Evolutionary conservation across 2,888 invertebrate genomes (phyloP).

Genomic region (Stratiomys singularior): DNA sequence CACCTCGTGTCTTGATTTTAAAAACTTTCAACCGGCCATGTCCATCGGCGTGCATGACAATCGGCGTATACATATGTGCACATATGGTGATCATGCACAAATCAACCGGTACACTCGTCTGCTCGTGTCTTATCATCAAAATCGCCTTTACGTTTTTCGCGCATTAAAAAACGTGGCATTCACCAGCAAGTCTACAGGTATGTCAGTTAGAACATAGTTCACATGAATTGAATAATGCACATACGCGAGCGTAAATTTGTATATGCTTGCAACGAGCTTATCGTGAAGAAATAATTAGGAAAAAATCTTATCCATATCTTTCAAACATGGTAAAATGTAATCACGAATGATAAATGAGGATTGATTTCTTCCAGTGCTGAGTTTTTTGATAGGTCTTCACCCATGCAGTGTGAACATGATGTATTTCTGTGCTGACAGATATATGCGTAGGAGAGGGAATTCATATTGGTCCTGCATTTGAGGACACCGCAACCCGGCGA

Average conservation of each 20-base stretch:
- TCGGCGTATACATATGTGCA: background rate
- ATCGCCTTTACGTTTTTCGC: background rate
- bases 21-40: constrained; percentile 2
- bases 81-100: background rate
- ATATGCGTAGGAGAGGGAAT: background rate
- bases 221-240: background rate
- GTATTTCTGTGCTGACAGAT: background rate
- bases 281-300: constrained; percentile 11
- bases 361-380: background rate
- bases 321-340: background rate
- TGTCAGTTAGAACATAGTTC: background rate
- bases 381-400: background rate
- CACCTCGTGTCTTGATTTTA: constrained; percentile 49
- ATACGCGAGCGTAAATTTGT: background rate
- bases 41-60: constrained; percentile 4
- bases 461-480: no score
- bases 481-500: no score
- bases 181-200: background rate
- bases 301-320: background rate
- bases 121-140: constrained; percentile 4
- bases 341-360: background rate
- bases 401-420: background rate
- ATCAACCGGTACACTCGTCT: background rate
- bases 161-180: constrained; percentile 1
- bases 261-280: background rate